A percentile compares a stretch with the other conserved stretches of the same genome.
phyloP scores from a whole-genome alignment of 2,797 vertebrate genomes.

The Orestias chungarensis region DNA sequence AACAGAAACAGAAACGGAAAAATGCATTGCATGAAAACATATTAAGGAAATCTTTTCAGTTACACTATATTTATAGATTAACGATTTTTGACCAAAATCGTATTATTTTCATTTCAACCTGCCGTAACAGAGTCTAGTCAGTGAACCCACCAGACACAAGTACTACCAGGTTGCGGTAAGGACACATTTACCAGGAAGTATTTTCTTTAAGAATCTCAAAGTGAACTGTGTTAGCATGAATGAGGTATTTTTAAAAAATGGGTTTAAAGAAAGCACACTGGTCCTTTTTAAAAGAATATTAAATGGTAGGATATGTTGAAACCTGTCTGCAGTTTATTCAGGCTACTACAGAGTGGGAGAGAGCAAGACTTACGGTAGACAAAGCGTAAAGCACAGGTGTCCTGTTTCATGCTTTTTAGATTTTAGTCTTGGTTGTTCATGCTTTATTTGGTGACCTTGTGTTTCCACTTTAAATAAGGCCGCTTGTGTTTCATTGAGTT shows the following conservation, averaged over 20 bases:
- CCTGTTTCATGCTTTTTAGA: background rate
- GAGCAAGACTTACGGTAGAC: background rate
- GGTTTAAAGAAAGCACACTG: background rate
- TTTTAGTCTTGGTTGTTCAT: background rate
- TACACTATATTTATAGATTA: background rate
- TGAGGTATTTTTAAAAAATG: too few species aligned
- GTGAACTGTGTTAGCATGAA: background rate
- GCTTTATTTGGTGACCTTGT: background rate
- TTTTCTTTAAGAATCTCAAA: background rate
- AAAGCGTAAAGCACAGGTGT: background rate
- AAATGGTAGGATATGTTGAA: background rate
- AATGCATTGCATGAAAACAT: background rate
- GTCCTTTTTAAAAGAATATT: background rate
- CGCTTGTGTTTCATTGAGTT: constrained; percentile 74
- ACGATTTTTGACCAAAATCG: background rate
- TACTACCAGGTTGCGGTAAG: background rate
- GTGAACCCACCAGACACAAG: background rate
- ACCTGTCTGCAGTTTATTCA: background rate
- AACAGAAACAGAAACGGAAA: too few species aligned
- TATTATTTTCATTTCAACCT: background rate
- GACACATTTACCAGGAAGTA: background rate
- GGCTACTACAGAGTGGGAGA: background rate
- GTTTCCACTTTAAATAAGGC: constrained; percentile 59
- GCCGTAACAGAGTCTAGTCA: background rate
- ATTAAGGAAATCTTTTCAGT: background rate